Conservation (phyloP, 2,888 invertebrate species). For the Chelonus formosanus region DNA sequence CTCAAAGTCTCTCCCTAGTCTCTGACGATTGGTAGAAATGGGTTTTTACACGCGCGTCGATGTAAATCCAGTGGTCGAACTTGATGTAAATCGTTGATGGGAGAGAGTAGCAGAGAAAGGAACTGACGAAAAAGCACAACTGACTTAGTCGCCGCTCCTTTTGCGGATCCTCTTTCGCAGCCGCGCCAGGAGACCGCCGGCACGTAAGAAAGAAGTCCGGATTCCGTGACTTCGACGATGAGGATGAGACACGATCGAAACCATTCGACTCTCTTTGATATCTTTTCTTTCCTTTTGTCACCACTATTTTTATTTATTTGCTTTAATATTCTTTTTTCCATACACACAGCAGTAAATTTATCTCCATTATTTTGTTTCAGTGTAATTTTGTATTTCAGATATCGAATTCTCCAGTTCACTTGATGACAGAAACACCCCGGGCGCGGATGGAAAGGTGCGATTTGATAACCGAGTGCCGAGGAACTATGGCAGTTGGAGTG, state of each 20-base stretch:
- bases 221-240: conserved; percentile 43
- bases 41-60: conserved; percentile 56
- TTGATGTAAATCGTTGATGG: conserved; percentile 47
- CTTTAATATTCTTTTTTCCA: conserved; percentile 31
- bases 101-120: conserved; percentile 2
- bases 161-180: conserved; percentile 41
- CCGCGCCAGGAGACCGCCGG: conserved; percentile 32
- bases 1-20: conserved; percentile 29
- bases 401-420: too few relatives aligned
- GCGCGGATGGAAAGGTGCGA: conserved; percentile 19
- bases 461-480: conserved; percentile 27
- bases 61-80: conserved; percentile 50
- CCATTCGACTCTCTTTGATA: conserved; percentile 44
- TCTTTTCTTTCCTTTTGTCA: too few relatives aligned
- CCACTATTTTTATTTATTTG: conserved; percentile 44
- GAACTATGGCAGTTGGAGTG: conserved; percentile 24
- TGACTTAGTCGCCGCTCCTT: conserved; percentile 43
- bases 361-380: too few relatives aligned
- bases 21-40: conserved; percentile 40
- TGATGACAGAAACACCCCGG: neutral
- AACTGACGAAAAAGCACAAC: conserved; percentile 20
- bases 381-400: too few relatives aligned
- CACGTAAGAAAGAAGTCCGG: conserved; percentile 39
- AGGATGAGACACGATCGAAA: conserved; percentile 53
- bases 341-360: neutral